Conservation (phyloP, 2,888 invertebrate species). For the Toxonevra muliebris region DNA sequence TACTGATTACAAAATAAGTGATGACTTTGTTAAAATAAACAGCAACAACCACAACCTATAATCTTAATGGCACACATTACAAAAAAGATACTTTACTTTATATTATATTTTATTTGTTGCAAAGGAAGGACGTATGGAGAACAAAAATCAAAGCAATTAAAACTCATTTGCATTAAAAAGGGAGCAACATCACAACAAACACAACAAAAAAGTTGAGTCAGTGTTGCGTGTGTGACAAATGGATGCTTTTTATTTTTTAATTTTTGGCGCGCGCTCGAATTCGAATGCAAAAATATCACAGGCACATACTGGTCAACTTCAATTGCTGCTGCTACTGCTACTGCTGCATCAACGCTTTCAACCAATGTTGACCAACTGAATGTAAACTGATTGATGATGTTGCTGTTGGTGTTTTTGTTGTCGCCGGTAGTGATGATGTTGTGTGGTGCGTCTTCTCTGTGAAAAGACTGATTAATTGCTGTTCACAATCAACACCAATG, state of each 20-base stretch:
- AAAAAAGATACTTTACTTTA: slow-evolving; percentile 14
- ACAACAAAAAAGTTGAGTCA: not conserved
- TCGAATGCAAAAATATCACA: not conserved
- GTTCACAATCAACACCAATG: slow-evolving; percentile 25
- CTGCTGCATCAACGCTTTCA: not conserved
- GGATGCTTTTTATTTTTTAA: not conserved
- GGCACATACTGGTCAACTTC: not conserved
- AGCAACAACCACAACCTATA: not conserved
- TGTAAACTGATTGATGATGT: slow-evolving; percentile 8
- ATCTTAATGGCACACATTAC: slow-evolving; percentile 1
- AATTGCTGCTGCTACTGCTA: not conserved
- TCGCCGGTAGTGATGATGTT: not conserved
- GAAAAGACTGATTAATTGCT: slow-evolving; percentile 31
- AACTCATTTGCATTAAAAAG: not conserved
- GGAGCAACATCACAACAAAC: not conserved
- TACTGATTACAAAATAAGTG: not conserved
- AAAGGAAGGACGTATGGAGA: no score
- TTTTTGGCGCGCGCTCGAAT: not conserved
- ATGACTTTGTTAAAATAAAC: not conserved
- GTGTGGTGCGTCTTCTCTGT: not conserved
- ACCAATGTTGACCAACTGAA: not conserved
- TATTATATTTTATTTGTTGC: not conserved
- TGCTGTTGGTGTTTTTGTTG: not conserved
- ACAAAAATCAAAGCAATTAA: slow-evolving; percentile 12
- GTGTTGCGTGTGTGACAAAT: slow-evolving; percentile 6